Evolutionary conservation across 2,113 vertebrate genomes (phyloP).

Genomic region (Rhizomys pruinosus): DNA sequence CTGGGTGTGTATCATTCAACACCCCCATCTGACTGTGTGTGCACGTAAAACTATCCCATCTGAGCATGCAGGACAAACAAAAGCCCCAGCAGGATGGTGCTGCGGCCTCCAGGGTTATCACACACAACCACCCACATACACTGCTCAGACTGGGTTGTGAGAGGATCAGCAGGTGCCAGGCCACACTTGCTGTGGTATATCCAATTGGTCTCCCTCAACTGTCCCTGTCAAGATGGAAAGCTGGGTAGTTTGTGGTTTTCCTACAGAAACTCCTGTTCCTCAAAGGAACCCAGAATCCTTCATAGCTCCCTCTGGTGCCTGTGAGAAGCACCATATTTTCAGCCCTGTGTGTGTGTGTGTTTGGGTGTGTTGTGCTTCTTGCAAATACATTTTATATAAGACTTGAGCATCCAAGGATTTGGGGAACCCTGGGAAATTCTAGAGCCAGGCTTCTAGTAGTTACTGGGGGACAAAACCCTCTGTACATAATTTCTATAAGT

Average conservation of each 20-base stretch:
- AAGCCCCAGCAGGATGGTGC: not conserved
- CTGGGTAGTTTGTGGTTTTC: too few relatives aligned
- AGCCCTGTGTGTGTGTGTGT: accelerated
- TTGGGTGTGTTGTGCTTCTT: accelerated
- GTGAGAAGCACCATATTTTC: not conserved
- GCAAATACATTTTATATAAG: too few relatives aligned
- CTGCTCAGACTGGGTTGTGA: too few relatives aligned
- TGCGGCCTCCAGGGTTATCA: not conserved
- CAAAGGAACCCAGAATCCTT: not conserved
- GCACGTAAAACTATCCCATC: not conserved
- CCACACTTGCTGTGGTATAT: not conserved
- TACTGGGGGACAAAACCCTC: not conserved
- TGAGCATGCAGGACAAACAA: not conserved
- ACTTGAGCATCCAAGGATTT: too few relatives aligned
- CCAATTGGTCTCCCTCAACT: not conserved
- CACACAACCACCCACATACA: not conserved
- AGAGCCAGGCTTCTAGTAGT: not conserved
- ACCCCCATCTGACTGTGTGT: not conserved
- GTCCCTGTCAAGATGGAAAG: not conserved
- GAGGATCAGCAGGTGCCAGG: not conserved
- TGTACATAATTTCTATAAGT: not conserved
- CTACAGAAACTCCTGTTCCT: not conserved
- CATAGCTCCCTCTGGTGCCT: not conserved
- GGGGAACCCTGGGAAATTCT: not conserved
- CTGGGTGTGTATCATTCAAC: not conserved